phyloP scores from a whole-genome alignment of 2,888 invertebrate species.

The Netelia fuscicornis region DNA sequence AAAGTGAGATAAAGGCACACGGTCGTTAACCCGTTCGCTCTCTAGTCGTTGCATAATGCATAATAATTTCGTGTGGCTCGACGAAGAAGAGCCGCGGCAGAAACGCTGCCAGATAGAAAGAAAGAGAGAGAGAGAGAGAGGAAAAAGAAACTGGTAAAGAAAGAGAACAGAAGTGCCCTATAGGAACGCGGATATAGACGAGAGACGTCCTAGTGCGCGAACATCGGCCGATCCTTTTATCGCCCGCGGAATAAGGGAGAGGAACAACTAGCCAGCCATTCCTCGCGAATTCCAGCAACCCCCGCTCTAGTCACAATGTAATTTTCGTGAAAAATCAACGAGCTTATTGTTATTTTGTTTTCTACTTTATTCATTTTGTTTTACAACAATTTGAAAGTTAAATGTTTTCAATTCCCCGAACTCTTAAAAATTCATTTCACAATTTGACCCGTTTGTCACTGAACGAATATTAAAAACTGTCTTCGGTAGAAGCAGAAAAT shows the following conservation, averaged over 20 bases:
- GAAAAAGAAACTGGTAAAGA: background rate
- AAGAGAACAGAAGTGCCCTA: conserved; percentile 54
- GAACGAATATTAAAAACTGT: too few species aligned
- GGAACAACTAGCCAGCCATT: conserved; percentile 30
- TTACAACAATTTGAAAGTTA: too few species aligned
- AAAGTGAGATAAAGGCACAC: conserved; percentile 56
- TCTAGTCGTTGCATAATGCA: conserved; percentile 68
- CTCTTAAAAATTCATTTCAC: too few species aligned
- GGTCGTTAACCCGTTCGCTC: conserved; percentile 69
- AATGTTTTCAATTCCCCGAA: too few species aligned
- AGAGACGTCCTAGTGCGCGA: conserved; percentile 36
- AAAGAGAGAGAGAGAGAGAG: conserved; percentile 15
- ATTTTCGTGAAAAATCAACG: conserved; percentile 55
- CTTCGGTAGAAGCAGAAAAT: too few species aligned
- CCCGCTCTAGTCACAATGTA: conserved; percentile 35
- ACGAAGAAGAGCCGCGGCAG: conserved; percentile 35
- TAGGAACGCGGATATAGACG: conserved; percentile 41
- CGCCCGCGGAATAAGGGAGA: conserved; percentile 19
- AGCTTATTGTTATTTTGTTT: too few species aligned
- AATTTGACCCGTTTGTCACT: too few species aligned
- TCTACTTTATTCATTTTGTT: too few species aligned
- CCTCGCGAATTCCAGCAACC: conserved; percentile 16
- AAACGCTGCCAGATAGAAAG: conserved; percentile 45
- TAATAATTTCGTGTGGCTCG: conserved; percentile 66
- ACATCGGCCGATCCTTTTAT: conserved; percentile 53